Evolutionary conservation across 2,797 vertebrate species (phyloP).

Genomic region (Anas capensis): DNA sequence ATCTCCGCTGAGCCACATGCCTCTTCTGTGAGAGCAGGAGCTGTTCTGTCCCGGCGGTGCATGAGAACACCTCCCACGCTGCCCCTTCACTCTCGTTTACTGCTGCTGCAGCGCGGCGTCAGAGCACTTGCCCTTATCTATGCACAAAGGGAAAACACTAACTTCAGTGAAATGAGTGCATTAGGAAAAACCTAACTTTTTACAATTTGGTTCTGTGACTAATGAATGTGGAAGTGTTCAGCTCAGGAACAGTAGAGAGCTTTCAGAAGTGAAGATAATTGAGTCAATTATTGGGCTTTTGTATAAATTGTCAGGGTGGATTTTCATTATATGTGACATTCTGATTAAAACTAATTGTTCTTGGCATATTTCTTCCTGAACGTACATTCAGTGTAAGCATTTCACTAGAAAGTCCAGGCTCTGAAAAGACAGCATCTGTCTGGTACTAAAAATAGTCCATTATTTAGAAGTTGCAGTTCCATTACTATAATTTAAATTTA

Average conservation of each 20-base stretch:
- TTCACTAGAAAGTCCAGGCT: background rate
- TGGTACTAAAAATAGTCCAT: background rate
- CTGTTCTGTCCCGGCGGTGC: too few relatives aligned
- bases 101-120: background rate
- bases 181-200: slow-evolving; percentile 27
- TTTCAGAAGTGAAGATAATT: slow-evolving; percentile 62
- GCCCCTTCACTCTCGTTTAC: fast-evolving
- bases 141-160: background rate
- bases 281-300: slow-evolving; percentile 63
- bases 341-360: slow-evolving; percentile 66
- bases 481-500: background rate
- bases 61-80: background rate
- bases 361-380: slow-evolving; percentile 22
- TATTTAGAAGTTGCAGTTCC: background rate
- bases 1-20: too few relatives aligned
- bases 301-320: slow-evolving; percentile 59
- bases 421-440: background rate
- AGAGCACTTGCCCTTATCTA: background rate
- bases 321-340: slow-evolving; percentile 63
- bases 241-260: background rate
- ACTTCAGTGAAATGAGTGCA: slow-evolving; percentile 4
- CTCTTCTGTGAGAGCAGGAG: too few relatives aligned
- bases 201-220: slow-evolving; percentile 15
- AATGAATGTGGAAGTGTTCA: background rate
- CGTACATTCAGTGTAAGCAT: background rate